These are phyloP conservation scores for Drosophila varians DNA, from an alignment of 1,140 invertebrate species.

Conservation along the genomic window DNA sequence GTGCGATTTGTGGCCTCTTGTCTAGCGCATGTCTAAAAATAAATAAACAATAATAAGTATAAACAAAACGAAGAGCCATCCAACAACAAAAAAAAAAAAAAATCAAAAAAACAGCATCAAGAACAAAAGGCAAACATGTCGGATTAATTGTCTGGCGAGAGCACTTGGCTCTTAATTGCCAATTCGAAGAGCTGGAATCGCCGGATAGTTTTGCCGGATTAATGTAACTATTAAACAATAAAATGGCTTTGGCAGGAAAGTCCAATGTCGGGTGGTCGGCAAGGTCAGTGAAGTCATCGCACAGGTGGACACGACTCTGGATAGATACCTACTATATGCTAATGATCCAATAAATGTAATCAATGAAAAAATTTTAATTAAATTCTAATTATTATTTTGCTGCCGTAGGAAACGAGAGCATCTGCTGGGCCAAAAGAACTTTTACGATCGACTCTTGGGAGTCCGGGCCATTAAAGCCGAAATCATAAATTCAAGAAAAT, in stretches of 20 bases:
- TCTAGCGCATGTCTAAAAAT: conserved; percentile 64
- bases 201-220: conserved; percentile 32
- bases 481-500: conserved; percentile 2
- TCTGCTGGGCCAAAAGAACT: not conserved
- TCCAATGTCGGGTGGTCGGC: conserved; percentile 60
- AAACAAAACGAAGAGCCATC: conserved; percentile 26
- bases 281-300: conserved; percentile 74
- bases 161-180: conserved; percentile 75
- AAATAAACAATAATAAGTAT: conserved; percentile 38
- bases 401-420: not conserved
- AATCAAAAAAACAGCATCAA: conserved; percentile 23
- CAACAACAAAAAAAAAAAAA: too few relatives aligned
- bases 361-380: not conserved
- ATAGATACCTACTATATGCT: too few relatives aligned
- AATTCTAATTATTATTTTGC: not conserved
- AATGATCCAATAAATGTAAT: conserved; percentile 12
- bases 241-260: conserved; percentile 24
- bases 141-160: conserved; percentile 60
- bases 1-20: conserved; percentile 11
- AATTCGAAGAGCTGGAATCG: conserved; percentile 18
- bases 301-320: conserved; percentile 17
- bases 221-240: conserved; percentile 56
- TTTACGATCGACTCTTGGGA: not conserved
- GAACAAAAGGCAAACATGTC: conserved; percentile 50
- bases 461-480: not conserved